Conservation (phyloP, 2,113 vertebrate genomes). For the Mustela nigripes region DNA sequence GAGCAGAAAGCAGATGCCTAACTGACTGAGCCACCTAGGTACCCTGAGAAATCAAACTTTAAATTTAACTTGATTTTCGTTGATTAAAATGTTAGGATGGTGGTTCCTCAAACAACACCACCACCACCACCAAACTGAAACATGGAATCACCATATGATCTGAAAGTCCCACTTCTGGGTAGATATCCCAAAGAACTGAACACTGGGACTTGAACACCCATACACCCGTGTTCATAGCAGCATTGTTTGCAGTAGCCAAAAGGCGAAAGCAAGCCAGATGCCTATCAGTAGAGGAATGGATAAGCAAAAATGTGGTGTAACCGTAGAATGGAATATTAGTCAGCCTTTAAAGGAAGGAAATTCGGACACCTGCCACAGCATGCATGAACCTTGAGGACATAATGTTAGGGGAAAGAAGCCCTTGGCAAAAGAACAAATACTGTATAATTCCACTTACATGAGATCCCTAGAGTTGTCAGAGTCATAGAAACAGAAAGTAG, state of each 20-base stretch:
- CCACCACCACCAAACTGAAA: neutral
- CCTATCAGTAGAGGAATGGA: neutral
- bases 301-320: neutral
- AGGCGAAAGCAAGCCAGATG: neutral
- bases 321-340: neutral
- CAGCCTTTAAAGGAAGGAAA: neutral
- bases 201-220: too few species aligned
- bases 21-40: neutral
- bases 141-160: neutral
- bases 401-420: neutral
- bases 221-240: neutral
- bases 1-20: neutral
- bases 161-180: neutral
- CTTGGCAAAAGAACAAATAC: neutral
- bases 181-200: neutral
- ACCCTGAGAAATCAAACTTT: neutral
- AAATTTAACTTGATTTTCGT: neutral
- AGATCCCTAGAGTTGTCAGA: neutral
- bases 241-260: neutral
- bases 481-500: neutral
- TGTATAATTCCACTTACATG: neutral
- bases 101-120: neutral
- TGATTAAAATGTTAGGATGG: neutral
- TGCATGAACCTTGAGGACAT: neutral
- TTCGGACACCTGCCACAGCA: neutral